Base-by-base conservation (phyloP, 2,113 vertebrate species). In the Periophthalmus modestus region DNA sequence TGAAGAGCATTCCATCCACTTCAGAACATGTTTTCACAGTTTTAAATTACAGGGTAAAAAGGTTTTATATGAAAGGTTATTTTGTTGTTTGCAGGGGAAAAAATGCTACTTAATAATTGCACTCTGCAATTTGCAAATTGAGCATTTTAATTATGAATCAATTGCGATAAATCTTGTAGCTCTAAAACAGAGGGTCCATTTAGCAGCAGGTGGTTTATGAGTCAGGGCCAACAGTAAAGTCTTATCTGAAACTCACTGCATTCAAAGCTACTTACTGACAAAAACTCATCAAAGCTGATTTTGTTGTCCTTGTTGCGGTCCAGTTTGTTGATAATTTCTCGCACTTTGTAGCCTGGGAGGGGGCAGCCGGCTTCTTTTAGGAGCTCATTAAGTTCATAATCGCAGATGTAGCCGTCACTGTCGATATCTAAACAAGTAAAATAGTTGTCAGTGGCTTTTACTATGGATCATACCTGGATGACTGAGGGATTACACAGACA, bases 261-360 rank as follows among this genome's bases (percentile, higher is more conserved):
- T 63, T 48, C 66, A 61, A 74, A 21, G 16, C 24, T 68, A 89
- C 97, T 84, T 93, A 99, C 97, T 74, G 94, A 91, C 75, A 97
- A 90, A 77, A 98, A 99, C 79, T 99, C 97, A 0, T 96, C 92
- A 76, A 99, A 99, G 92, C 95, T 96, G 75, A 99, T 98, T 92
- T 90, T 95, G 19, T 96, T 95, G 75, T 99, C 96, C 68, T 95
- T 94, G 89, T 98, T 93, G 76, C 95, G 95, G 85, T 99, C 97
- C 36, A 99, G 95, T 80, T 96, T 96, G 81, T 96, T 93, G 86
- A 98, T 95, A 89, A 98, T 98, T 83, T 97, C 96, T 74, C 97
- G 93, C 70, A 98, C 94, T 94, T 93, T 96, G 94, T 96, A 98
- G 12, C 97, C 97, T 0, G 97, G 97, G 12, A 95, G 86, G 2